A percentile compares a stretch with the other conserved stretches of the same genome.
Evolutionary conservation across 2,113 vertebrate genomes (phyloP).

Genomic region (Nipponia nippon): DNA sequence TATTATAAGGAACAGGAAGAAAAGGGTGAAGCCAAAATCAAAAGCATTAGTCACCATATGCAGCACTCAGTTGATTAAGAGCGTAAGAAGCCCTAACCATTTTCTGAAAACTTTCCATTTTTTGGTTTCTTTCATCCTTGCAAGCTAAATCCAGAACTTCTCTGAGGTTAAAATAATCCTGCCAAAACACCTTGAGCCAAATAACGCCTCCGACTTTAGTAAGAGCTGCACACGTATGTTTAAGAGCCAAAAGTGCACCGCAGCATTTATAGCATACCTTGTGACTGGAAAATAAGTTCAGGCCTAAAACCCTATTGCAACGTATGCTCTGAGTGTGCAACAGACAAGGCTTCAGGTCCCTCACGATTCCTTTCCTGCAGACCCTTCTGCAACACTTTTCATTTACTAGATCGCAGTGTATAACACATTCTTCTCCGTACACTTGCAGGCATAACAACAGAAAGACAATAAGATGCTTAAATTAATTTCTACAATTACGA

Average conservation of each 20-base stretch:
- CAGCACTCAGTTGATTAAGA: neutral
- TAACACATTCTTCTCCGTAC: rapidly evolving
- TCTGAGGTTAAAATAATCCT: neutral
- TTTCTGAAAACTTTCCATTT: neutral
- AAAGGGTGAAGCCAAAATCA: neutral
- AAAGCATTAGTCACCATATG: neutral
- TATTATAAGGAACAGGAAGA: neutral
- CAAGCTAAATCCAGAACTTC: neutral
- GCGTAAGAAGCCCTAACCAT: neutral
- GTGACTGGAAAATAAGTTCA: neutral
- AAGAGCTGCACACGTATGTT: neutral
- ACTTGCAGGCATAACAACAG: neutral
- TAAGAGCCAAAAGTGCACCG: neutral
- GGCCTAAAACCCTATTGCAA: neutral
- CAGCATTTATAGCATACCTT: neutral
- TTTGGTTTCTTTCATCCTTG: neutral
- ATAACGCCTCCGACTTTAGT: neutral
- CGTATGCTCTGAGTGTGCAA: rapidly evolving
- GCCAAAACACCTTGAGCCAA: neutral
- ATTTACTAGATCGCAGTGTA: neutral
- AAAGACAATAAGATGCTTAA: neutral
- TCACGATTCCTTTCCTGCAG: neutral
- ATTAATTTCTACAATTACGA: neutral
- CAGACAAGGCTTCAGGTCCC: neutral
- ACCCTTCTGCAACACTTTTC: neutral